Evolutionary conservation across 1,140 invertebrate genomes (phyloP).

Genomic region (Lepidotrigona ventralis): DNA sequence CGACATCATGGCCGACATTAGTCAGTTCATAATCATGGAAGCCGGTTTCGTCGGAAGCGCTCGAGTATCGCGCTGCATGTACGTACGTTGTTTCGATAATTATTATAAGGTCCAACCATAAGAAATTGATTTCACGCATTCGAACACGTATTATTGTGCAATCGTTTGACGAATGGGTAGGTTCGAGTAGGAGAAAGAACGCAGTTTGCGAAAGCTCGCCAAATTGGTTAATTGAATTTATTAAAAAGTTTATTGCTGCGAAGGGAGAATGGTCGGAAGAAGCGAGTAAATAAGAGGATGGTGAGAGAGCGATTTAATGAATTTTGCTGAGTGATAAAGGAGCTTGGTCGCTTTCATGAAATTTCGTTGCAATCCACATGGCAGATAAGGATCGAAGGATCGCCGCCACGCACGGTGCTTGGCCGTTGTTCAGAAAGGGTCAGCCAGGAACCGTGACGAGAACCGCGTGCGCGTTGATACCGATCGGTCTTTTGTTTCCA

Average conservation of each 20-base stretch:
- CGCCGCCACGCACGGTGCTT: constrained; percentile 57
- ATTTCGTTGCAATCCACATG: constrained; percentile 68
- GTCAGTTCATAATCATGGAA: not conserved
- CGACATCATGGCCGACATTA: constrained; percentile 14
- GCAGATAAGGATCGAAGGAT: constrained; percentile 64
- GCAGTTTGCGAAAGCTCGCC: not conserved
- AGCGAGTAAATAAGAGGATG: not conserved
- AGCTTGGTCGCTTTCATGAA: constrained; percentile 48
- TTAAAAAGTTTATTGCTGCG: not conserved
- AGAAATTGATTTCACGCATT: not conserved
- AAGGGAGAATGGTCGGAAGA: no score
- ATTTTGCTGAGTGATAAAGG: constrained; percentile 55
- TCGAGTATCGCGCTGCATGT: not conserved
- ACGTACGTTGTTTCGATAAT: not conserved
- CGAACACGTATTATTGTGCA: not conserved
- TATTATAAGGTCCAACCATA: no score
- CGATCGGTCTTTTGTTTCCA: constrained; percentile 76
- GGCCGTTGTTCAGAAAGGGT: constrained; percentile 50
- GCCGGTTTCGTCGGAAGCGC: not conserved
- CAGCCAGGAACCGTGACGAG: constrained; percentile 66
- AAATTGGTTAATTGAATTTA: not conserved
- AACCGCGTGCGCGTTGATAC: constrained; percentile 67
- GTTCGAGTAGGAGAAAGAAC: not conserved
- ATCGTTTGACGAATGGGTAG: not conserved
- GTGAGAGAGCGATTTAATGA: constrained; percentile 60